These are phyloP conservation scores for Agapostemon virescens DNA, from an alignment of 2,888 invertebrate species.

Conservation along the genomic window DNA sequence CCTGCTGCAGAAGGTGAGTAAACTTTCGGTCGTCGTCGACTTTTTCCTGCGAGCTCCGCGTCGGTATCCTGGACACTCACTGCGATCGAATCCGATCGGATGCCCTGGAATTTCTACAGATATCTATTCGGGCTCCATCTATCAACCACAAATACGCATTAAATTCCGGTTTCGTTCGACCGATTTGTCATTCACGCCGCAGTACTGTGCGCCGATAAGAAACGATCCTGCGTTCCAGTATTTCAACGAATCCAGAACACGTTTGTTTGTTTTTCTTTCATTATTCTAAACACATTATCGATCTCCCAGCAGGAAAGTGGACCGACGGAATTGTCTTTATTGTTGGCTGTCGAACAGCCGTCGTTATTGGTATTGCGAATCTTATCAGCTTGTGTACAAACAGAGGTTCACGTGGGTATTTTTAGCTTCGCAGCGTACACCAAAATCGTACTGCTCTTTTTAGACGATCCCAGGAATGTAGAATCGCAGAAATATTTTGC, in stretches of 20 bases:
- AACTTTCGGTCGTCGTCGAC: constrained; percentile 14
- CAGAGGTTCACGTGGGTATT: constrained; percentile 10
- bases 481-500: not conserved
- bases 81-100: not conserved
- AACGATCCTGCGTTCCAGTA: not conserved
- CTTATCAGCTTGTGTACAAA: not conserved
- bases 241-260: not conserved
- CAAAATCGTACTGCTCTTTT: not conserved
- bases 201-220: not conserved
- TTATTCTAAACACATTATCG: too few species aligned
- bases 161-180: not conserved
- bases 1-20: constrained; percentile 76
- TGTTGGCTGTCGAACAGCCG: constrained; percentile 19
- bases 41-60: not conserved
- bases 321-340: not conserved
- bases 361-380: not conserved
- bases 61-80: not conserved
- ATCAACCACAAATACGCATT: not conserved
- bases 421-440: not conserved
- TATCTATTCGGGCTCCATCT: not conserved
- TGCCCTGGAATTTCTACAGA: not conserved
- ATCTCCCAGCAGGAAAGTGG: too few species aligned
- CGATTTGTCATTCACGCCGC: not conserved
- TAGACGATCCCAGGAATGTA: not conserved
- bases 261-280: too few species aligned